Conservation (phyloP, 2,888 invertebrate species). For the Lacanobia oleracea region DNA sequence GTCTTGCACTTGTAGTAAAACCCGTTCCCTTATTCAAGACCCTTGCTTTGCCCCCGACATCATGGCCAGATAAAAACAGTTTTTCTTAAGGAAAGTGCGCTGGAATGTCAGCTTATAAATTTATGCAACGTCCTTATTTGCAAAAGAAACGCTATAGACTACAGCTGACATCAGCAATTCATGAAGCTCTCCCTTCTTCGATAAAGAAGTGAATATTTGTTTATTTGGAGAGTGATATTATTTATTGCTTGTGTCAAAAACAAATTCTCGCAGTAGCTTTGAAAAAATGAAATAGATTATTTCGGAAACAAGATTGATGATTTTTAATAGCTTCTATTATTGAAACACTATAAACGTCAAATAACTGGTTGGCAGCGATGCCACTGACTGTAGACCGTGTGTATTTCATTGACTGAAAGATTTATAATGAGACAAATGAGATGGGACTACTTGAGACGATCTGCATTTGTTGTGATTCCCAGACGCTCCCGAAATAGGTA, state of each 20-base stretch:
- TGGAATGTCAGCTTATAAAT: constrained; percentile 73
- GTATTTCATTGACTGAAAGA: constrained; percentile 65
- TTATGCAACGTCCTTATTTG: constrained; percentile 81
- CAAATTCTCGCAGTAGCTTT: constrained; percentile 49
- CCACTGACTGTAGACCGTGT: not conserved
- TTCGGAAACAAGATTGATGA: constrained; percentile 14
- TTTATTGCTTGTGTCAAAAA: constrained; percentile 71
- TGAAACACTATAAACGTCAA: constrained; percentile 29
- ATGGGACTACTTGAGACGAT: constrained; percentile 70
- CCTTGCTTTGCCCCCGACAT: constrained; percentile 65
- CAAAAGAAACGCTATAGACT: constrained; percentile 77
- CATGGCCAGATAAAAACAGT: constrained; percentile 66
- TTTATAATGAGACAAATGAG: constrained; percentile 75
- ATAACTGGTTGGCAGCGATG: constrained; percentile 19
- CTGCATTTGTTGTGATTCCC: constrained; percentile 81
- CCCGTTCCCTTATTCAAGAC: constrained; percentile 70
- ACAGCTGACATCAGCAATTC: constrained; percentile 84
- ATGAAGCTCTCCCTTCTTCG: constrained; percentile 75
- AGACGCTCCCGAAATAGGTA: constrained; percentile 85
- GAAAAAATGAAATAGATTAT: not conserved
- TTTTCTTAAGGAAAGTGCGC: constrained; percentile 70
- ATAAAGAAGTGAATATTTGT: constrained; percentile 73
- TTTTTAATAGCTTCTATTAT: constrained; percentile 8
- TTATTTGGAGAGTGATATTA: constrained; percentile 74
- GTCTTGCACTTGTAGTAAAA: constrained; percentile 56